Percentiles rank a stretch among this genome's conserved stretches.
These are phyloP conservation scores for Macrobrachium rosenbergii DNA, from an alignment of 1,140 invertebrate species.

Conservation along the genomic window DNA sequence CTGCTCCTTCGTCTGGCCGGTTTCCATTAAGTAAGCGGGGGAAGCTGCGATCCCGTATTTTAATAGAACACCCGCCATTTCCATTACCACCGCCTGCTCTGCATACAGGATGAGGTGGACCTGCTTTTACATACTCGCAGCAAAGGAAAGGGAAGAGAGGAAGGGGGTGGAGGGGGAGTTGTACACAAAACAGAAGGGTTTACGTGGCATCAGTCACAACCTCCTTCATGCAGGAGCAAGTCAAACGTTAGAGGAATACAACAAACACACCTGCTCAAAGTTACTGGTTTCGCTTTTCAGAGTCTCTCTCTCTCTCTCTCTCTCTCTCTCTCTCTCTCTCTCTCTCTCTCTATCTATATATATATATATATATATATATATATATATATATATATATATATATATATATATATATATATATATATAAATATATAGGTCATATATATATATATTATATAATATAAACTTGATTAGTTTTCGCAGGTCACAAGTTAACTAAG, in stretches of 20 bases:
- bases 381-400: conserved; percentile 5
- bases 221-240: background rate
- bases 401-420: conserved; percentile 25
- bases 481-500: too few species aligned
- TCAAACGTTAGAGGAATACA: too few species aligned
- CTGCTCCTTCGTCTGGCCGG: background rate
- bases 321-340: conserved; percentile 27
- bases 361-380: conserved; percentile 36
- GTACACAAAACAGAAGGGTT: background rate
- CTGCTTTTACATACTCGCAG: conserved; percentile 44
- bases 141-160: conserved; percentile 12
- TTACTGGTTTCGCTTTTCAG: too few species aligned
- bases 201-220: too few species aligned
- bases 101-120: conserved; percentile 37
- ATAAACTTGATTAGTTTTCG: too few species aligned
- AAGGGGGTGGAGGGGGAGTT: background rate
- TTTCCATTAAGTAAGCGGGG: background rate
- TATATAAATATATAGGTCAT: conserved; percentile 23
- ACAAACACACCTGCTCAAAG: background rate
- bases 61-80: conserved; percentile 47
- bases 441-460: conserved; percentile 30
- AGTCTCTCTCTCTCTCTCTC: conserved; percentile 15
- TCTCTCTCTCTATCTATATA: conserved; percentile 32
- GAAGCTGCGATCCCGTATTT: conserved; percentile 41
- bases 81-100: conserved; percentile 9